Conservation (phyloP, 2,113 vertebrate genomes). For the Microcebus griseorufus region DNA sequence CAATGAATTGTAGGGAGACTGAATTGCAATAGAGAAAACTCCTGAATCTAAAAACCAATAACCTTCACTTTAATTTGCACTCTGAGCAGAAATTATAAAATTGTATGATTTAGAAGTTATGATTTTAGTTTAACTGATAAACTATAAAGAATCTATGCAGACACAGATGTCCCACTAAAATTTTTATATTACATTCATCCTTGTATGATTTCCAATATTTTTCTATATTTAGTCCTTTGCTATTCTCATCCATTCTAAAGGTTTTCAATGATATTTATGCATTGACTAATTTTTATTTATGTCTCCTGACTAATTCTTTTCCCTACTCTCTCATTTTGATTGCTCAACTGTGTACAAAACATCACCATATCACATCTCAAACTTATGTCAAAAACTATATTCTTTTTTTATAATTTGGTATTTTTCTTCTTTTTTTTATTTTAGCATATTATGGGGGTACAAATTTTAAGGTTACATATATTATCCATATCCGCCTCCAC, state of each 20-base stretch:
- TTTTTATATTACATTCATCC: background rate
- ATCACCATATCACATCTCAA: background rate
- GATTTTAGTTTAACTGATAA: background rate
- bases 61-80: background rate
- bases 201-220: background rate
- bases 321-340: background rate
- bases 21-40: background rate
- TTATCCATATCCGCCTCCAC: too few species aligned
- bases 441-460: too few species aligned
- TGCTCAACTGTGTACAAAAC: background rate
- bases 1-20: background rate
- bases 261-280: background rate
- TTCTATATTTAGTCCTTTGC: background rate
- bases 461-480: too few species aligned
- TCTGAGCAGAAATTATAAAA: background rate
- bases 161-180: background rate
- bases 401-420: background rate
- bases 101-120: conserved; percentile 6
- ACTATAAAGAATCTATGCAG: background rate
- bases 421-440: too few species aligned
- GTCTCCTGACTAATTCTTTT: background rate
- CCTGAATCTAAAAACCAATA: background rate
- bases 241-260: background rate
- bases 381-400: background rate
- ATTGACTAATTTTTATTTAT: background rate